Evolutionary conservation across 2,797 vertebrate genomes (phyloP).

Genomic region (Petrocephalus schoutedeni): DNA sequence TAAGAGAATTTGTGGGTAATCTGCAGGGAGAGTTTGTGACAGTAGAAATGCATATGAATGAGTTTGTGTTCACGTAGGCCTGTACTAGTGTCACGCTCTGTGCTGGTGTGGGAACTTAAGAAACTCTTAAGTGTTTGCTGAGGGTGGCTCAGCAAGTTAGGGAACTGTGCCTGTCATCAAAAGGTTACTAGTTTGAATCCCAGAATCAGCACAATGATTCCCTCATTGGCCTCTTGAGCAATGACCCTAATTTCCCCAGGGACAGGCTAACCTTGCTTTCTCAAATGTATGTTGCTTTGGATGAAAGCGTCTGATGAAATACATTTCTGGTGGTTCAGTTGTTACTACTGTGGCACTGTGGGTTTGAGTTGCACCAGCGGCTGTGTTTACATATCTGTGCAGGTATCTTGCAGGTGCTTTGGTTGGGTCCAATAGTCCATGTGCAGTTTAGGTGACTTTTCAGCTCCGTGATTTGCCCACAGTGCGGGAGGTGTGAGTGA

Average conservation of each 20-base stretch:
- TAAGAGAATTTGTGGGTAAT: not conserved
- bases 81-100: not conserved
- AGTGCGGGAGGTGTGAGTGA: too few species aligned
- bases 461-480: not conserved
- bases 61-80: not conserved
- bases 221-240: not conserved
- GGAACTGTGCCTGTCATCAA: not conserved
- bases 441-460: not conserved
- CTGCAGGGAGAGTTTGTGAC: not conserved
- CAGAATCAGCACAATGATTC: not conserved
- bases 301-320: not conserved
- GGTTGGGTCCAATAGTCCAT: not conserved
- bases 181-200: not conserved
- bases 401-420: not conserved
- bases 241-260: not conserved
- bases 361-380: not conserved
- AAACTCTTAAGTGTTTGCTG: not conserved
- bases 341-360: not conserved
- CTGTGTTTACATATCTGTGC: not conserved
- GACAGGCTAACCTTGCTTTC: not conserved
- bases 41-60: not conserved
- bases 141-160: not conserved
- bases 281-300: not conserved
- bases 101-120: not conserved
- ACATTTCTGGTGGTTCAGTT: not conserved